These are phyloP conservation scores for Gryllus longicercus DNA, from an alignment of 2,888 invertebrate species.

Conservation along the genomic window DNA sequence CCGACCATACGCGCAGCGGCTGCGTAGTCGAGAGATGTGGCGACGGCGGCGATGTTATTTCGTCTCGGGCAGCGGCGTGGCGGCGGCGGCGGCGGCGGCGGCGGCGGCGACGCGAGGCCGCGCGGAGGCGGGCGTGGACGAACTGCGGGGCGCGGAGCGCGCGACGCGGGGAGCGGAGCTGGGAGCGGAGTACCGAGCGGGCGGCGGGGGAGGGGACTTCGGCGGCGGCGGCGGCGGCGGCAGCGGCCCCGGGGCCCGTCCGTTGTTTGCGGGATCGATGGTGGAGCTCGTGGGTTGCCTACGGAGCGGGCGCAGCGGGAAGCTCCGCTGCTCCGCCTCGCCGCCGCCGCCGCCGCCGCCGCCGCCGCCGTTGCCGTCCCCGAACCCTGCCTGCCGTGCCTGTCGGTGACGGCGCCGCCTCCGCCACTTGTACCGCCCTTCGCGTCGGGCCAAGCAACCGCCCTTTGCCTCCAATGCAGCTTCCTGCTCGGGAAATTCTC, in stretches of 20 bases:
- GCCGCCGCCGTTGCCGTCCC: conserved; percentile 12
- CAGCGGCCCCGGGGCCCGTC: background rate
- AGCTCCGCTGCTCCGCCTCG: conserved; percentile 23
- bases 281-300: conserved; percentile 28
- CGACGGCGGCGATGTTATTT: too few species aligned
- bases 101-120: background rate
- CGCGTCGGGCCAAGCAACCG: conserved; percentile 23
- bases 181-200: too few species aligned
- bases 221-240: background rate
- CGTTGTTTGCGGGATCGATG: conserved; percentile 30
- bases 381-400: conserved; percentile 35
- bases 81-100: too few species aligned
- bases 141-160: too few species aligned
- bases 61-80: too few species aligned
- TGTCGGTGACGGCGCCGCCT: conserved; percentile 38
- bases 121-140: background rate
- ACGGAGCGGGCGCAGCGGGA: conserved; percentile 28
- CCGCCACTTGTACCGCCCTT: conserved; percentile 33
- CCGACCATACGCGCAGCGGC: too few species aligned
- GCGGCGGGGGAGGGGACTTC: background rate
- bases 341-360: background rate
- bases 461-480: too few species aligned
- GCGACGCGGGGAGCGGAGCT: too few species aligned
- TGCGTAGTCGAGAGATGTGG: too few species aligned
- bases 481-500: too few species aligned